These are phyloP conservation scores for Poecilobothrus nobilitatus DNA, from an alignment of 2,888 invertebrate species.

Conservation along the genomic window DNA sequence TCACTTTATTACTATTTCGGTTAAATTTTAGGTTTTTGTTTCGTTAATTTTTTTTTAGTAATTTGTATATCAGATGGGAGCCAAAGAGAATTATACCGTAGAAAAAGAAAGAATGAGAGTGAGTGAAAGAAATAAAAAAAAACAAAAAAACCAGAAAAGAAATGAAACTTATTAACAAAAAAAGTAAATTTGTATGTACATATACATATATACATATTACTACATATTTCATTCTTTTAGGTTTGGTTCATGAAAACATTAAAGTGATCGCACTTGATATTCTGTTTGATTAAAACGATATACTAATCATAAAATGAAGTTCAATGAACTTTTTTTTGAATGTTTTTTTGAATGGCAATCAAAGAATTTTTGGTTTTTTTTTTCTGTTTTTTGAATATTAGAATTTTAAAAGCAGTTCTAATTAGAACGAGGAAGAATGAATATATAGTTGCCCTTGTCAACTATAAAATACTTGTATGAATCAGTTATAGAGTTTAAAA, in stretches of 20 bases:
- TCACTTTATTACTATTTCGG: not conserved
- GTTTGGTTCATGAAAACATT: not conserved
- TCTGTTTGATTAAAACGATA: not conserved
- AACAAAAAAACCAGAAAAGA: not conserved
- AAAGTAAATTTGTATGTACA: too few species aligned
- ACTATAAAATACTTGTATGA: too few species aligned
- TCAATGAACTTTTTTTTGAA: not conserved
- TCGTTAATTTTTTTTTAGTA: not conserved
- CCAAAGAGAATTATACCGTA: too few species aligned
- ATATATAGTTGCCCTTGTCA: too few species aligned
- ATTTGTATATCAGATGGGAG: too few species aligned
- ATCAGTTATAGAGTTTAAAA: too few species aligned
- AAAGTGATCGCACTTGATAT: not conserved
- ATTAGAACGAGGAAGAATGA: not conserved
- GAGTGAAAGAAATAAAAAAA: not conserved
- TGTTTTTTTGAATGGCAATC: not conserved
- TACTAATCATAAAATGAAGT: not conserved
- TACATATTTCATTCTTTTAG: not conserved
- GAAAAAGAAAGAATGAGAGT: too few species aligned
- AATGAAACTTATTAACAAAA: too few species aligned
- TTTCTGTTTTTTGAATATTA: not conserved
- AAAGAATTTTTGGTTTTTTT: not conserved
- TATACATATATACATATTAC: too few species aligned
- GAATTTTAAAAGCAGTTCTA: not conserved
- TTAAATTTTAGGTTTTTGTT: too few species aligned